Percentiles rank a stretch among this genome's conserved stretches.
Evolutionary conservation across 1,140 invertebrate genomes (phyloP).

Genomic region (Pseudomyrmex gracilis): DNA sequence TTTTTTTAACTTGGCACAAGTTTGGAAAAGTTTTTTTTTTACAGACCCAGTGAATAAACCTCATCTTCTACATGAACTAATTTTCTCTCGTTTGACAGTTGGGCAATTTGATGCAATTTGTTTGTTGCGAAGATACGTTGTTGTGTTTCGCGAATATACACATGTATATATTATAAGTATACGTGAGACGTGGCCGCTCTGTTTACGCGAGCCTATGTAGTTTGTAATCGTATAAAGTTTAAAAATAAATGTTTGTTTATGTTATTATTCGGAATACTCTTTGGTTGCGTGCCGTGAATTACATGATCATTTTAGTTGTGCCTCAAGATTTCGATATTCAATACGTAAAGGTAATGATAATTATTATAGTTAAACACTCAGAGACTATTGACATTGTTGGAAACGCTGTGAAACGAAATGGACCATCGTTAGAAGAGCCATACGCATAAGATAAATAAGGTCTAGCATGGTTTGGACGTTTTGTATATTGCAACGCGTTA

Average conservation of each 20-base stretch:
- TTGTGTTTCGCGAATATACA: not conserved
- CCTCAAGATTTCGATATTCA: constrained; percentile 66
- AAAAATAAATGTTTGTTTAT: constrained; percentile 6
- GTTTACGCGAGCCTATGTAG: too few species aligned
- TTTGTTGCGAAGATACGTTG: constrained; percentile 16
- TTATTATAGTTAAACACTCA: constrained; percentile 74
- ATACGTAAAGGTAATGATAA: constrained; percentile 69
- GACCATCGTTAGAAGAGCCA: constrained; percentile 77
- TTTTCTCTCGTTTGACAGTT: not conserved
- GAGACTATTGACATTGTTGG: constrained; percentile 76
- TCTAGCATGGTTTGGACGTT: constrained; percentile 49
- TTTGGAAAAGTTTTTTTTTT: constrained; percentile 4
- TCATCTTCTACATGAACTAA: not conserved
- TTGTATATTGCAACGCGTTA: constrained; percentile 48
- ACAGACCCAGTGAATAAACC: constrained; percentile 24
- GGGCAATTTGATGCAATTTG: not conserved
- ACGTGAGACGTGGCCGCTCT: not conserved
- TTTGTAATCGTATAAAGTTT: not conserved
- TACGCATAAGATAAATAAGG: constrained; percentile 57
- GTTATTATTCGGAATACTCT: constrained; percentile 29
- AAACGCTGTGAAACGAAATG: constrained; percentile 77
- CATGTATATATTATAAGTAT: constrained; percentile 11
- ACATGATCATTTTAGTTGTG: constrained; percentile 65
- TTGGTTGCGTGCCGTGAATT: constrained; percentile 34
- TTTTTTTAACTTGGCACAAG: not conserved